Conservation (phyloP, 2,888 invertebrate species). For the Mycalesis mineus region DNA sequence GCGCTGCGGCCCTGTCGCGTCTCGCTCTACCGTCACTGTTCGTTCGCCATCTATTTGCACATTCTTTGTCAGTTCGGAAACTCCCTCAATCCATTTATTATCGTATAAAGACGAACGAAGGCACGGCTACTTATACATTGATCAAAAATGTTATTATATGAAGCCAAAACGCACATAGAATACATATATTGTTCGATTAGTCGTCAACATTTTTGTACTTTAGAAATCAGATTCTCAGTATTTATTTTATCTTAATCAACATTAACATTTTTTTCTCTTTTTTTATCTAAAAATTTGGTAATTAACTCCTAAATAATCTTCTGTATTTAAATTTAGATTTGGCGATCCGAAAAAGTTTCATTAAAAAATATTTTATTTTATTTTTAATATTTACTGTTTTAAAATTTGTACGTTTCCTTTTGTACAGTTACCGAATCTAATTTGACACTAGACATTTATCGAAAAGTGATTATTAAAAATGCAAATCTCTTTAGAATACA, state of each 20-base stretch:
- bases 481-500: conserved; percentile 65
- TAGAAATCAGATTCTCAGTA: conserved; percentile 76
- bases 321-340: conserved; percentile 75
- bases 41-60: conserved; percentile 36
- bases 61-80: conserved; percentile 35
- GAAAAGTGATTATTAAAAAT: conserved; percentile 68
- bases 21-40: conserved; percentile 28
- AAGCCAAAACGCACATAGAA: conserved; percentile 75
- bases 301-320: conserved; percentile 75
- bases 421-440: conserved; percentile 78
- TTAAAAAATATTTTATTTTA: conserved; percentile 75
- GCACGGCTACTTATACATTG: conserved; percentile 74
- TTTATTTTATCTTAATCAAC: conserved; percentile 72
- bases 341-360: conserved; percentile 76
- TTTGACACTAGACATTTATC: conserved; percentile 76
- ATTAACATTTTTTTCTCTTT: conserved; percentile 60
- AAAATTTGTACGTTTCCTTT: conserved; percentile 77
- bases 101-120: conserved; percentile 72
- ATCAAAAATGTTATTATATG: conserved; percentile 48
- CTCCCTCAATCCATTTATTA: conserved; percentile 37
- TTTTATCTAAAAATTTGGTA: conserved; percentile 49
- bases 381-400: conserved; percentile 67
- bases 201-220: conserved; percentile 74
- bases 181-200: conserved; percentile 66
- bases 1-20: conserved; percentile 31